A percentile compares a stretch with the other conserved stretches of the same genome.
Evolutionary conservation across 2,888 invertebrate species (phyloP).

Genomic region (Xestia ashworthii): DNA sequence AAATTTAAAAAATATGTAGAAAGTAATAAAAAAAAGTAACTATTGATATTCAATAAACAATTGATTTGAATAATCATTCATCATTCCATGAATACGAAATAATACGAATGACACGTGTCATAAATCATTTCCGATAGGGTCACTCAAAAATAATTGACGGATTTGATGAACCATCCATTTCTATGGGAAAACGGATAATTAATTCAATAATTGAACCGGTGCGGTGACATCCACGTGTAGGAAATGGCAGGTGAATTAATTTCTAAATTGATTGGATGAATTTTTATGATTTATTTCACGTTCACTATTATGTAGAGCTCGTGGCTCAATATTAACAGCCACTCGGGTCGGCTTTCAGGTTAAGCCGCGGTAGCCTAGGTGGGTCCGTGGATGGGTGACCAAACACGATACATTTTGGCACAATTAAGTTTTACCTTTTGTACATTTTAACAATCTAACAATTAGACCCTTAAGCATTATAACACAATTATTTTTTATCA

Average conservation of each 20-base stretch:
- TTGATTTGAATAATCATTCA: too few relatives aligned
- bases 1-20: too few relatives aligned
- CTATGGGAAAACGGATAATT: slow-evolving; percentile 3
- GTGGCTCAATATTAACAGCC: neutral
- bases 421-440: too few relatives aligned
- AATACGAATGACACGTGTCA: neutral
- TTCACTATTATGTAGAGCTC: too few relatives aligned
- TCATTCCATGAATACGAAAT: neutral
- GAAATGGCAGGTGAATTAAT: slow-evolving; percentile 4
- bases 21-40: too few relatives aligned
- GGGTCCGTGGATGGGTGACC: too few relatives aligned
- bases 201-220: slow-evolving; percentile 27
- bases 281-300: neutral
- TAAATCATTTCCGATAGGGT: neutral
- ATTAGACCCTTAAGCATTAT: too few relatives aligned
- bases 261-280: slow-evolving; percentile 7
- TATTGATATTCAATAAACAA: too few relatives aligned
- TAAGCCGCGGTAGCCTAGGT: neutral
- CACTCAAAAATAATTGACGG: slow-evolving; percentile 38
- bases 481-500: too few relatives aligned
- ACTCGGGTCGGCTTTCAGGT: neutral
- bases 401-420: too few relatives aligned
- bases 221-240: neutral
- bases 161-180: slow-evolving; percentile 17
- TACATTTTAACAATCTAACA: too few relatives aligned